Evolutionary conservation across 1,140 invertebrate genomes (phyloP), one percentile per base, ranked within the genome.

Genomic region (Hormaphis cornu): DNA sequence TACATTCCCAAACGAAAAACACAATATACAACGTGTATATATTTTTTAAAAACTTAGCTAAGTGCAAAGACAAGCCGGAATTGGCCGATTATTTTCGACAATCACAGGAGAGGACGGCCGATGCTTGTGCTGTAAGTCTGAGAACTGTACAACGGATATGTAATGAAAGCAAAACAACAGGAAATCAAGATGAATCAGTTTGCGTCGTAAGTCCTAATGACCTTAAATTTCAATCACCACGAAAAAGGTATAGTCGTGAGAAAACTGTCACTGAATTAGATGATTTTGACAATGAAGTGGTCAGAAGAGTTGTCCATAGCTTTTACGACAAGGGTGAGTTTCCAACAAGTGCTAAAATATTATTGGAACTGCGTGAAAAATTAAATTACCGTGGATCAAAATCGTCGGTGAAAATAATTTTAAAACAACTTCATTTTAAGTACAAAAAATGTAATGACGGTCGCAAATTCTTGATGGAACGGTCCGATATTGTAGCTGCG

Each of bases 401-500:
- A n/a, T n/a, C n/a, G n/a, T n/a, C n/a, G 16, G 7, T 50, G 7
- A 9, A 7, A 9, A n/a, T 9, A 18, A 50, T 50, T 9, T 18
- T 50, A 18, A 50, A 50, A 18, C 8, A 7, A 9, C 8, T 50
- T 18, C n/a, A 22, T 18, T 50, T 50, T 22, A 50, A 18, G n/a
- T 50, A 9, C n/a, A 7, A 18, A 18, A 50, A 18, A 50, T n/a
- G 48, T 22, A 50, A 50, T 50, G 48, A 50, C n/a, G 48, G 40
- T 10, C 37, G 40, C 37, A 63, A 35, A 63, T 30, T 42, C 42
- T 20, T 63, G 33, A 24, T 63, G 22, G 40, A 63, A 20, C 16
- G 63, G 28, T 44, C 16, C 24, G 63, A 69, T 28, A 69, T 69
- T 69, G 63, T 40, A 7, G 59, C 59, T 22, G 59, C 26, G 33